Conservation (phyloP, 1,140 invertebrate genomes). For the Maconellicoccus hirsutus region DNA sequence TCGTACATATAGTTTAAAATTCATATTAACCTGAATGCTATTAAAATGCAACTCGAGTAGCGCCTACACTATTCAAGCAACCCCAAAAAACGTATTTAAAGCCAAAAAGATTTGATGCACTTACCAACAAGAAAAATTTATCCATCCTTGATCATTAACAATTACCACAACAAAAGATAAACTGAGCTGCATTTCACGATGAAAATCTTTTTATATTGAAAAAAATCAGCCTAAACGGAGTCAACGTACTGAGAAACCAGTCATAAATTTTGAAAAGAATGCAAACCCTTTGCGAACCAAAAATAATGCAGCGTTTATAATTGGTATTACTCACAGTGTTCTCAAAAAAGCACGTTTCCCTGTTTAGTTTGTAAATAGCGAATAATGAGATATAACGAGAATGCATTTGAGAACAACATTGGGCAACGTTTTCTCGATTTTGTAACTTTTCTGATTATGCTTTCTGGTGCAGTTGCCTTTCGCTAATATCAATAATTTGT, state of each 20-base stretch:
- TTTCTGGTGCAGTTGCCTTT: too few species aligned
- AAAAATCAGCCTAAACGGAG: neutral
- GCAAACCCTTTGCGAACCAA: neutral
- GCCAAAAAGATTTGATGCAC: neutral
- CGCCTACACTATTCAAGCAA: too few species aligned
- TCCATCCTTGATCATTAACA: neutral
- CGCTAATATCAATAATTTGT: too few species aligned
- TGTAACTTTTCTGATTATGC: too few species aligned
- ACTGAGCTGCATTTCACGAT: neutral
- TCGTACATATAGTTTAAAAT: too few species aligned
- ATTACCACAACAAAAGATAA: neutral
- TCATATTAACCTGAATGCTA: too few species aligned
- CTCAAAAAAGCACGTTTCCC: neutral
- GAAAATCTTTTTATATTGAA: neutral
- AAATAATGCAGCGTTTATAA: neutral
- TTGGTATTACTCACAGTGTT: neutral
- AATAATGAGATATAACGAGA: too few species aligned
- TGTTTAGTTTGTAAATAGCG: too few species aligned
- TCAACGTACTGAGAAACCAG: neutral
- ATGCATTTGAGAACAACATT: too few species aligned
- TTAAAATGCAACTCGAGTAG: too few species aligned
- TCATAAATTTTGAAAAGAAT: neutral
- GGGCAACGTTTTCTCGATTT: too few species aligned
- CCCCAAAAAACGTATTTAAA: too few species aligned
- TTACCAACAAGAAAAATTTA: neutral